A percentile compares a stretch with the other conserved stretches of the same genome.
phyloP scores from a whole-genome alignment of 2,113 vertebrate genomes.

The Gallinago media region DNA sequence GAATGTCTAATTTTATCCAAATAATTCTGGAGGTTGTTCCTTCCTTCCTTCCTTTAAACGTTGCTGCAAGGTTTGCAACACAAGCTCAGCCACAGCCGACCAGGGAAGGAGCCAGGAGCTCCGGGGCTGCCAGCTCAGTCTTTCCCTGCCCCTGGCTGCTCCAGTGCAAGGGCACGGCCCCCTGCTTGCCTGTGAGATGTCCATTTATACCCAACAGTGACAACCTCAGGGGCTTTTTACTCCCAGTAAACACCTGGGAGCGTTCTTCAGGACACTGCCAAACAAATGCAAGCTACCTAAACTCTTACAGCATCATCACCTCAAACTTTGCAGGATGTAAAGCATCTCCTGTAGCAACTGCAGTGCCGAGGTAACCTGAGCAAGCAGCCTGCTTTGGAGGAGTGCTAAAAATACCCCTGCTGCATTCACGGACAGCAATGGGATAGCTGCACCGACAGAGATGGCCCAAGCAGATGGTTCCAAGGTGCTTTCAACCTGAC shows the following conservation, averaged over 20 bases:
- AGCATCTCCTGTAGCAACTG: neutral
- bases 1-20: neutral
- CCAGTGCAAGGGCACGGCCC: neutral
- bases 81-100: fast-evolving
- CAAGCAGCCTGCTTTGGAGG: neutral
- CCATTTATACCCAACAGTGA: neutral
- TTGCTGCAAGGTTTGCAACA: neutral
- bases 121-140: neutral
- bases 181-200: neutral
- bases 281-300: neutral
- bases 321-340: neutral
- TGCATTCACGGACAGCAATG: neutral
- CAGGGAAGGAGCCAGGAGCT: neutral
- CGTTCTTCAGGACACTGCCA: neutral
- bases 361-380: constrained; percentile 24
- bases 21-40: neutral
- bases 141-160: neutral
- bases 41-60: neutral
- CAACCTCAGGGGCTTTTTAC: neutral
- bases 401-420: constrained; percentile 54
- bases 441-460: neutral
- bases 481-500: neutral
- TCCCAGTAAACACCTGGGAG: neutral
- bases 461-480: neutral
- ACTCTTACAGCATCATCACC: neutral